Evolutionary conservation across 2,113 vertebrate genomes (phyloP).

Genomic region (Ptyas mucosa): DNA sequence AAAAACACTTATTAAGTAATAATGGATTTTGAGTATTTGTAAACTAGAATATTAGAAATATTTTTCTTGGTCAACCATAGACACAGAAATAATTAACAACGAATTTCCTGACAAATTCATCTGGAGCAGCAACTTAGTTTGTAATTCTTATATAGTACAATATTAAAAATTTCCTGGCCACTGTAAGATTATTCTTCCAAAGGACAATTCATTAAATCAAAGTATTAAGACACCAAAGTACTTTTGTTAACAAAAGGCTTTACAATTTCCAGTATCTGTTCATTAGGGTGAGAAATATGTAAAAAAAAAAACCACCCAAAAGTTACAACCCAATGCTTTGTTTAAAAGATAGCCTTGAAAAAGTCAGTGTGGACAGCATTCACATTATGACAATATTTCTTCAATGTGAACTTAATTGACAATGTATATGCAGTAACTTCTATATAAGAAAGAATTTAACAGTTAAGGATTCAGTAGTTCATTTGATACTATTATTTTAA

Average conservation of each 20-base stretch:
- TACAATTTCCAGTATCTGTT: conserved; percentile 10
- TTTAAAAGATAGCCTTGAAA: conserved; percentile 33
- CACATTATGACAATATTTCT: conserved; percentile 32
- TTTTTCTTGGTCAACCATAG: conserved; percentile 27
- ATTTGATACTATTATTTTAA: conserved; percentile 50
- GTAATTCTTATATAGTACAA: conserved; percentile 24
- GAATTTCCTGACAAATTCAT: not conserved
- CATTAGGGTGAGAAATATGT: conserved; percentile 32
- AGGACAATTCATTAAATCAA: not conserved
- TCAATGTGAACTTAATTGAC: conserved; percentile 27
- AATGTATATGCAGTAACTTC: conserved; percentile 37
- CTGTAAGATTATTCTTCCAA: conserved; percentile 8
- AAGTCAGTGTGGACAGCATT: conserved; percentile 19
- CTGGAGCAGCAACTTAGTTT: conserved; percentile 27
- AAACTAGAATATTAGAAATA: not conserved
- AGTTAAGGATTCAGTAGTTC: conserved; percentile 50
- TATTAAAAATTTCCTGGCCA: conserved; percentile 12
- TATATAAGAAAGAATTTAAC: conserved; percentile 39
- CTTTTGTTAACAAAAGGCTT: conserved; percentile 15
- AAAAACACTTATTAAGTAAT: conserved; percentile 26
- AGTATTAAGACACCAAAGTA: not conserved
- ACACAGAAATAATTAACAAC: conserved; percentile 13
- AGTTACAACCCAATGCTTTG: conserved; percentile 34
- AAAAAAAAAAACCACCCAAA: not conserved
- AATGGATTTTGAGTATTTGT: conserved; percentile 21